Evolutionary conservation across 2,113 vertebrate species (phyloP).

Genomic region (Anarrhichthys ocellatus): DNA sequence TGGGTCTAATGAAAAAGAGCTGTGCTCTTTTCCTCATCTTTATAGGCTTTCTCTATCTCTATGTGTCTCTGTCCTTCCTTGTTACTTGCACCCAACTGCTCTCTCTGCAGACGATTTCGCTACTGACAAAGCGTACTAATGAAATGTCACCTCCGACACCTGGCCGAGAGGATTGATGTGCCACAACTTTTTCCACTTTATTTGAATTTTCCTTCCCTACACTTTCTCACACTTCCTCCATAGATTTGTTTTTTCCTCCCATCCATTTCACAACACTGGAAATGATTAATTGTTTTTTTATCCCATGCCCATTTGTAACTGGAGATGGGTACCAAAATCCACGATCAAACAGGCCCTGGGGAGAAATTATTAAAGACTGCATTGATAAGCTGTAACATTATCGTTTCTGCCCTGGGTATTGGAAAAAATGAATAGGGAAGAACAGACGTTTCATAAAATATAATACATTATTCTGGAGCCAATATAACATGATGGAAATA

Average conservation of each 20-base stretch:
- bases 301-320: constrained; percentile 51
- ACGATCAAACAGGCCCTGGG: background rate
- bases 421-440: background rate
- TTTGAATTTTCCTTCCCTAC: constrained; percentile 84
- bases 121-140: constrained; percentile 95
- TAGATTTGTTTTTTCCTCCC: constrained; percentile 42
- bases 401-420: background rate
- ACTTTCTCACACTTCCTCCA: constrained; percentile 51
- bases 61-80: constrained; percentile 81
- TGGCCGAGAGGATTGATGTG: constrained; percentile 89
- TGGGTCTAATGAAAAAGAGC: constrained; percentile 91
- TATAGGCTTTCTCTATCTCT: constrained; percentile 51
- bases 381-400: background rate
- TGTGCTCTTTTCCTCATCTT: constrained; percentile 82
- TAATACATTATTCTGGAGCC: background rate
- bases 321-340: background rate
- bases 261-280: constrained; percentile 53
- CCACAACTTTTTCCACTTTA: constrained; percentile 90
- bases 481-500: background rate
- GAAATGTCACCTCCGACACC: constrained; percentile 94
- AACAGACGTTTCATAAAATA: background rate
- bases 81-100: constrained; percentile 71
- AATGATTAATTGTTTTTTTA: constrained; percentile 46
- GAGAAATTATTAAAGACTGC: background rate
- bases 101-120: constrained; percentile 86